Percentiles rank a stretch among this genome's conserved stretches.
Conservation (phyloP, 2,113 vertebrate species). For the Pionites leucogaster region DNA sequence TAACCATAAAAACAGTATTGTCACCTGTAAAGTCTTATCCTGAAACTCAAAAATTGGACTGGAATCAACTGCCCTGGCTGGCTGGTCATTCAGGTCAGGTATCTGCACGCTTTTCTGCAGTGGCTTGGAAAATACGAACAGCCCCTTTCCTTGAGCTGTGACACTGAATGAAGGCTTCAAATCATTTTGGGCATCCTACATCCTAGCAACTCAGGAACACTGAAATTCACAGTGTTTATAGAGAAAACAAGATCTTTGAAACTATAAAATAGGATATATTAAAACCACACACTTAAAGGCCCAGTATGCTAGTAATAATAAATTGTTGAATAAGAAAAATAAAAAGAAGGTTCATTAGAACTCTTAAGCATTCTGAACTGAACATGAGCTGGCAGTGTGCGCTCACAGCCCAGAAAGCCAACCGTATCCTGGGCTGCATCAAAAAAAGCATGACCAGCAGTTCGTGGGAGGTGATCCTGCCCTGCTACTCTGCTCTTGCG, state of each 20-base stretch:
- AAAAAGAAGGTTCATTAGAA: neutral
- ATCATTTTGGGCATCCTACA: neutral
- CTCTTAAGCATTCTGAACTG: neutral
- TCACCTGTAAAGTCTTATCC: neutral
- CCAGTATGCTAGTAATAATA: neutral
- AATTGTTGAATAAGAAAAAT: neutral
- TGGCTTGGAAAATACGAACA: neutral
- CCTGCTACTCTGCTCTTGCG: neutral
- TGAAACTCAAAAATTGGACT: neutral
- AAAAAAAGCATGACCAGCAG: neutral
- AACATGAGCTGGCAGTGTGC: neutral
- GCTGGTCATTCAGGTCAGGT: neutral
- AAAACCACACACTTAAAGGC: neutral
- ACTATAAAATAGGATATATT: neutral
- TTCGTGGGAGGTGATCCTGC: neutral
- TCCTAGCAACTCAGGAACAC: neutral
- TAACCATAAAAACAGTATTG: neutral
- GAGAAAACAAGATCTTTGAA: neutral
- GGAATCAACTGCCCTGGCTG: neutral
- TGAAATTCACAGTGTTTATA: neutral
- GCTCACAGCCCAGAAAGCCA: neutral
- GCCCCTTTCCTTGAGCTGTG: neutral
- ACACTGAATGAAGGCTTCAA: neutral
- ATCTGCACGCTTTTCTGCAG: neutral
- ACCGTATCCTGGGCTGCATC: neutral